Evolutionary conservation across 2,888 invertebrate genomes (phyloP).

Genomic region (Lacanobia oleracea): DNA sequence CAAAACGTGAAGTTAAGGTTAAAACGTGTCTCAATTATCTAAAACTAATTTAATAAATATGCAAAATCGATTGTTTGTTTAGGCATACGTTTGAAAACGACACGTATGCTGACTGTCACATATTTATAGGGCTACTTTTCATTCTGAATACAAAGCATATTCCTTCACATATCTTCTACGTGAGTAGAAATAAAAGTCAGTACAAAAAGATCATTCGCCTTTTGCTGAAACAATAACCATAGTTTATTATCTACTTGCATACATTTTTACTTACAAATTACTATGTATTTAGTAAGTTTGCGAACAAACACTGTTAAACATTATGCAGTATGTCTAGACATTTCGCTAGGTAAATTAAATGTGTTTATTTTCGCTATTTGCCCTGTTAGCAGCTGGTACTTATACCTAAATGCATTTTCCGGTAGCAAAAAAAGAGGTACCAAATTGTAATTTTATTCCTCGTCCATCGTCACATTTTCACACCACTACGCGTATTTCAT

Average conservation of each 20-base stretch:
- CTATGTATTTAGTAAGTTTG: not conserved
- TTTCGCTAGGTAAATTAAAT: constrained; percentile 8
- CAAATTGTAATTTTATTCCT: not conserved
- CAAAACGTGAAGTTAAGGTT: not conserved
- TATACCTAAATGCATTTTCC: not conserved
- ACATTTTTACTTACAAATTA: not conserved
- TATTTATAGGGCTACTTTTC: not conserved
- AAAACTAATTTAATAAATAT: not conserved
- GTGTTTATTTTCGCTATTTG: not conserved
- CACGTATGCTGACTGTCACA: not conserved
- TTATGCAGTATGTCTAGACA: not conserved
- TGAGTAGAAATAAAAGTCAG: not conserved
- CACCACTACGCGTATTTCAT: not conserved
- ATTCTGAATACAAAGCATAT: not conserved
- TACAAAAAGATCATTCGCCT: constrained; percentile 16
- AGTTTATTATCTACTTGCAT: not conserved
- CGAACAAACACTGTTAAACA: not conserved
- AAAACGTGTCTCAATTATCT: not conserved
- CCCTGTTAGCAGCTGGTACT: constrained; percentile 1
- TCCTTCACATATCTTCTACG: not conserved
- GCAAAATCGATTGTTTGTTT: not conserved
- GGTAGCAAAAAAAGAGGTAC: not conserved
- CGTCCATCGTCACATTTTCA: not conserved
- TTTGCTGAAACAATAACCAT: not conserved
- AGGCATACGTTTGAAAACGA: no score